These are phyloP conservation scores for Odontamblyopus lacepedii DNA, from an alignment of 2,797 vertebrate genomes.

Conservation along the genomic window DNA sequence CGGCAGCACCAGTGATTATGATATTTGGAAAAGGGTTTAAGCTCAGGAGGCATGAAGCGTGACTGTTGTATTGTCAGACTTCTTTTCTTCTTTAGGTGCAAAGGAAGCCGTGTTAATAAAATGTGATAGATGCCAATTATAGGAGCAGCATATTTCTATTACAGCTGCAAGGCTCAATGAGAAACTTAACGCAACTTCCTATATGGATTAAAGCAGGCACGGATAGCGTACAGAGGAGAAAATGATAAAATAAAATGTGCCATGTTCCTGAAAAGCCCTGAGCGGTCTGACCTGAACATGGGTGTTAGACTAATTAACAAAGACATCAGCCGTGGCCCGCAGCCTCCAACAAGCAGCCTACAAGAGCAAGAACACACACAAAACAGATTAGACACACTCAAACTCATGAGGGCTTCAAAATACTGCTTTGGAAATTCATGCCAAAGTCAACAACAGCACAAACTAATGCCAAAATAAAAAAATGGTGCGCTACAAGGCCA, in stretches of 20 bases:
- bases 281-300: conserved; percentile 41
- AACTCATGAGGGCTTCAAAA: not conserved
- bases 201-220: conserved; percentile 24
- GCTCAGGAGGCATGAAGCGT: conserved; percentile 14
- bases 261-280: conserved; percentile 25
- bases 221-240: conserved; percentile 33
- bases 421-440: not conserved
- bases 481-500: no score
- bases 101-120: conserved; percentile 2
- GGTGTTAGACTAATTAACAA: conserved; percentile 45
- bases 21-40: conserved; percentile 10
- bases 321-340: conserved; percentile 28
- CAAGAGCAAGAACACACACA: conserved; percentile 9
- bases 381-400: conserved; percentile 5
- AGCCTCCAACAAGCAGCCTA: conserved; percentile 22
- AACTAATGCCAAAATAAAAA: not conserved
- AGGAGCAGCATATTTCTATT: conserved; percentile 1
- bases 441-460: not conserved
- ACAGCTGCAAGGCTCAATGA: conserved; percentile 6
- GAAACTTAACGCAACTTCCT: conserved; percentile 21
- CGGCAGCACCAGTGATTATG: conserved; percentile 7
- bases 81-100: conserved; percentile 6
- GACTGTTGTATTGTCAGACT: conserved; percentile 10
- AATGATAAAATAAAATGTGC: conserved; percentile 42
- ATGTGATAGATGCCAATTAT: not conserved